A percentile compares a stretch with the other conserved stretches of the same genome.
Evolutionary conservation across 1,140 invertebrate species (phyloP).

Genomic region (Cyrtorhinus lividipennis): DNA sequence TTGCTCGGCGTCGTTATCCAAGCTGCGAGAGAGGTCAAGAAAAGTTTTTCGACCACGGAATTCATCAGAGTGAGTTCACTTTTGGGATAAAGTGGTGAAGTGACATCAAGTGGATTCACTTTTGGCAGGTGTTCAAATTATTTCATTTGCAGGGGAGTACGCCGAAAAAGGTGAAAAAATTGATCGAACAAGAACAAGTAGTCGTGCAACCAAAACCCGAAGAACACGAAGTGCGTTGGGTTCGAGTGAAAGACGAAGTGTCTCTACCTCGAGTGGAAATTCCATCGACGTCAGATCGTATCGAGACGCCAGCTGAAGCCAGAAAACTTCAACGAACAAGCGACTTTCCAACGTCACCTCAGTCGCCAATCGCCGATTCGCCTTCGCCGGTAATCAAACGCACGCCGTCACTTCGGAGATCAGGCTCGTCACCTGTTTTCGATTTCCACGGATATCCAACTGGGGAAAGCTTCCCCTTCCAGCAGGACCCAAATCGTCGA

Average conservation of each 20-base stretch:
- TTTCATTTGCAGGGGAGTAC: neutral
- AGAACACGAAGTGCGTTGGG: neutral
- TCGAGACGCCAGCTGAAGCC: too few relatives aligned
- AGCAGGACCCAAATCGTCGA: neutral
- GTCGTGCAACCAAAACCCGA: too few relatives aligned
- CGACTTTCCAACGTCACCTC: neutral
- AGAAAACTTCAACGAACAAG: too few relatives aligned
- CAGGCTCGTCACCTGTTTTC: neutral
- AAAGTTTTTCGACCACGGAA: neutral
- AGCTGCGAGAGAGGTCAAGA: neutral
- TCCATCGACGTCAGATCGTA: too few relatives aligned
- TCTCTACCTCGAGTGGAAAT: neutral
- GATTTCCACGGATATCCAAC: neutral
- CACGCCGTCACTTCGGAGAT: too few relatives aligned
- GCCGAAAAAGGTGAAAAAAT: neutral
- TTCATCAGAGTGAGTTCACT: neutral
- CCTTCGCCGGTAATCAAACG: neutral
- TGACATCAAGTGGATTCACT: neutral
- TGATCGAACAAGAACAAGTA: neutral
- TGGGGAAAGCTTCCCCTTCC: neutral
- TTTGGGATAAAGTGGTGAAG: neutral
- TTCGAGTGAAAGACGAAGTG: neutral
- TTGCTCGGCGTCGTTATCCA: slow-evolving; percentile 13
- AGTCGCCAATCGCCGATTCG: neutral
- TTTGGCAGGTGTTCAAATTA: neutral